Evolutionary conservation across 2,113 vertebrate genomes (phyloP).

Genomic region (Ptyas mucosa): DNA sequence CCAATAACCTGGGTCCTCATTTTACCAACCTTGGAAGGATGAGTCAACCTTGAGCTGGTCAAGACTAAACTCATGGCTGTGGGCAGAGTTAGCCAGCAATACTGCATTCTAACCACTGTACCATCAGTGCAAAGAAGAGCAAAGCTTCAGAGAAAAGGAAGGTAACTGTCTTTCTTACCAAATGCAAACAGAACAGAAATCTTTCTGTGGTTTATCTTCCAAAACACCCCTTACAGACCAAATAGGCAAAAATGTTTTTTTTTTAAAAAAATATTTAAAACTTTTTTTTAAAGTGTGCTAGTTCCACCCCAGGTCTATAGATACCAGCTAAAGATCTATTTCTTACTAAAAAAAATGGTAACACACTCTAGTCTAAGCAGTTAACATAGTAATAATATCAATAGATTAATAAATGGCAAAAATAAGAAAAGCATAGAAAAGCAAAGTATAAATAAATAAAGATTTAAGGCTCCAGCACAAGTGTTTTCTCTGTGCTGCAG

Average conservation of each 20-base stretch:
- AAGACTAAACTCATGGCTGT: no score
- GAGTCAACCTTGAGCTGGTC: no score
- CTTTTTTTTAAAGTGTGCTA: neutral
- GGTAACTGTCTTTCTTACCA: slow-evolving; percentile 32
- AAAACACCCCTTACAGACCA: slow-evolving; percentile 38
- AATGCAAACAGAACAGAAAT: slow-evolving; percentile 45
- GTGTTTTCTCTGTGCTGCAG: neutral
- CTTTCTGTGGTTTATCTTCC: slow-evolving; percentile 55
- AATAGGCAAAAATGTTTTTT: slow-evolving; percentile 28
- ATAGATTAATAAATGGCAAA: no score
- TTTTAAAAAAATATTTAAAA: neutral
- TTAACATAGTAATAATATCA: no score
- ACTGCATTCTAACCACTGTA: no score
- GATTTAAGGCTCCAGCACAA: neutral
- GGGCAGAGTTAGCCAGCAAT: no score
- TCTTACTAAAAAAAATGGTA: neutral
- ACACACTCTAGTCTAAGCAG: neutral
- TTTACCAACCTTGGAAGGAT: no score
- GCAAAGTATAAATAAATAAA: no score
- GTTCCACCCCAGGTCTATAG: neutral
- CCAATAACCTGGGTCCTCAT: no score
- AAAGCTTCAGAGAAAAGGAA: slow-evolving; percentile 46
- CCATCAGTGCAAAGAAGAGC: slow-evolving; percentile 57
- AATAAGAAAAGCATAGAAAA: no score
- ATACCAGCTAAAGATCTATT: slow-evolving; percentile 2